Base-by-base conservation (phyloP, 1,140 invertebrate species). In the Penaeus vannamei region DNA sequence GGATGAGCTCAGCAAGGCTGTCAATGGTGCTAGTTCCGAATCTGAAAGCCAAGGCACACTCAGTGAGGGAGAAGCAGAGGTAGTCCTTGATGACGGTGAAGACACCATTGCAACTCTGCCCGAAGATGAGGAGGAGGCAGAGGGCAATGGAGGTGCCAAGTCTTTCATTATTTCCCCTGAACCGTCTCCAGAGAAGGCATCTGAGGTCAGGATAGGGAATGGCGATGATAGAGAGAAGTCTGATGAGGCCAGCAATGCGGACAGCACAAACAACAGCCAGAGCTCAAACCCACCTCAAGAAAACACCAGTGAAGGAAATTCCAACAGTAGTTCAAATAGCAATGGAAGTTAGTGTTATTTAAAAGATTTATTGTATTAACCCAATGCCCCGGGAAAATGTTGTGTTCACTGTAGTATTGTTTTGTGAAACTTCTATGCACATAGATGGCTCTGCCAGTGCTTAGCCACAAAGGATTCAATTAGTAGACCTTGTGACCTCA, bases 31-130 rank as follows among this genome's bases (percentile, higher is more conserved):
- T 59, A 22, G 20, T 29, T 12, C 20, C 59, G 46, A n/a, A 26
- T 23, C 46, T 53, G 66, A 22, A 42, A 85, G 29, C 72, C 42
- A 76, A 85, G 36, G 46, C 36, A 36, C 42, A 46, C 53, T 64
- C 72, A 46, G 66, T 76, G 69, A 76, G n/a, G 53, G 53, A 53
- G 53, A 53, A 53, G 53, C 12, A 10, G 53, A 53, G 53, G 53
- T 17, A 76, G 59, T 23, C 23, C 17, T 79, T 46, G 83, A 85
- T 81, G 83, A 90, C 59, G 82, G 62, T 82, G 88, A 90, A 46
- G 88, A 90, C 32, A 85, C 84, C 0, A 90, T 90, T 66, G 81
- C 64, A 29, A 90, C 88, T 20, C 76, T 90, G 83, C 83, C 88
- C 23, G 88, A 90, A 61, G 86, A 88, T 26, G 64, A 84, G 53